Evolutionary conservation across 2,888 invertebrate genomes (phyloP), one percentile per base, ranked within the genome.

Genomic region (Synergus laeviventris): DNA sequence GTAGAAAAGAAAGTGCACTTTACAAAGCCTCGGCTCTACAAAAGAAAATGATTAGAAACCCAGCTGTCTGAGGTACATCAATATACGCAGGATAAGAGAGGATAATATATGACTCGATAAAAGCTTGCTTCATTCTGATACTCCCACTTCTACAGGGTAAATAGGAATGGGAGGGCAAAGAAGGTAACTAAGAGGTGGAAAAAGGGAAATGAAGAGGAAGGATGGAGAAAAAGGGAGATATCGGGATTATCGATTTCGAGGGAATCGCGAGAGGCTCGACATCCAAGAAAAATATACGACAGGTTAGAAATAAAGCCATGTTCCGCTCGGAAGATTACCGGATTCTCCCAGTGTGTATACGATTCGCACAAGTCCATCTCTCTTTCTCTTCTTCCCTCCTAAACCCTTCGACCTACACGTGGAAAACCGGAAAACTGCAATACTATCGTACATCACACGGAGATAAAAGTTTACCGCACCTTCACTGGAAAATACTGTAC

Each of bases 301-400:
- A 75, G 73, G 73, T 49, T 74, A 76, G 76, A 79, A 79, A 79
- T 77, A 79, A 75, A 77, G 79, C 75, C 77, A 31, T 70, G 77
- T 77, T 79, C 74, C 75, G 77, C 77, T 49, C 75, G 79, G 74
- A 79, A 77, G 74, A 79, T 77, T 77, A 76, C 79, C 74, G 79
- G 79, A 79, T 77, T 77, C 75, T 75, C 76, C 73, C 39, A 12
- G 61, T 74, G 62, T 74, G 62, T 75, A 45, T 75, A 45, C 74
- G 59, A 79, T n/a, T 62, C 74, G 77, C 74, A 77, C 75, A 79
- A 73, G 79, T 77, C 74, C 70, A 56, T 79, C 76, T 49, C 38
- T 74, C 64, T 64, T 56, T 66, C 74, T 24, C 61, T 31, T 38
- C 59, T 74, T 49, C 59, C 5, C 66, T 21, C 64, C 18, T 61